A percentile compares a stretch with the other conserved stretches of the same genome.
These are phyloP conservation scores for Pseudonaja textilis DNA, from an alignment of 2,113 vertebrate genomes.

Conservation along the genomic window DNA sequence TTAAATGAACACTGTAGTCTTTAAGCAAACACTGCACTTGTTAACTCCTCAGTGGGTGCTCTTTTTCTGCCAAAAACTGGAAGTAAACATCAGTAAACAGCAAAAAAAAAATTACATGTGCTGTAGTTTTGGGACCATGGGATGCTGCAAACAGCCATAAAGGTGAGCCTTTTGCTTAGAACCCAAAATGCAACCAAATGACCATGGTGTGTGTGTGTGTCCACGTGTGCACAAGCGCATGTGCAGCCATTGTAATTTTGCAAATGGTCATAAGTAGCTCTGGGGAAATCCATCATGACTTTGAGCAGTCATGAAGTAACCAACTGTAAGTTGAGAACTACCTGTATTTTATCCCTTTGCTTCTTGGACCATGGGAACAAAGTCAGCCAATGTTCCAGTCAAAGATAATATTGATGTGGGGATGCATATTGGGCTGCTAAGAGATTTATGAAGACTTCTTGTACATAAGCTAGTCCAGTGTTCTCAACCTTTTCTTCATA, in stretches of 20 bases:
- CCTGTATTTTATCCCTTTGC: neutral
- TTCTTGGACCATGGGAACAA: neutral
- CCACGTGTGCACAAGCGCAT: rapidly evolving
- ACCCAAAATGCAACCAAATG: neutral
- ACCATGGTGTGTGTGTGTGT: neutral
- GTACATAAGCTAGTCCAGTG: neutral
- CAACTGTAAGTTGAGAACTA: neutral
- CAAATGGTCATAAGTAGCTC: neutral
- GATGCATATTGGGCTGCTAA: neutral
- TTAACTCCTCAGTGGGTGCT: neutral
- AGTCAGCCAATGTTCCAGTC: neutral
- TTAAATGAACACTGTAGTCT: neutral
- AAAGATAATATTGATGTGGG: neutral
- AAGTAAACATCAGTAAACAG: neutral
- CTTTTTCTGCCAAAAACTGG: neutral
- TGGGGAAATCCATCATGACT: neutral
- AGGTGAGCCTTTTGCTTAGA: neutral
- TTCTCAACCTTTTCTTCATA: neutral
- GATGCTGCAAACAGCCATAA: neutral
- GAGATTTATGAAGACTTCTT: neutral
- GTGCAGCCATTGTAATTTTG: neutral
- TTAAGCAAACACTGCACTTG: neutral
- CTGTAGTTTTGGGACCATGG: neutral
- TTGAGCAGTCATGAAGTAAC: neutral
- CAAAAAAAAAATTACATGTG: neutral